Evolutionary conservation across 2,113 vertebrate species (phyloP).

Genomic region (Collichthys lucidus): DNA sequence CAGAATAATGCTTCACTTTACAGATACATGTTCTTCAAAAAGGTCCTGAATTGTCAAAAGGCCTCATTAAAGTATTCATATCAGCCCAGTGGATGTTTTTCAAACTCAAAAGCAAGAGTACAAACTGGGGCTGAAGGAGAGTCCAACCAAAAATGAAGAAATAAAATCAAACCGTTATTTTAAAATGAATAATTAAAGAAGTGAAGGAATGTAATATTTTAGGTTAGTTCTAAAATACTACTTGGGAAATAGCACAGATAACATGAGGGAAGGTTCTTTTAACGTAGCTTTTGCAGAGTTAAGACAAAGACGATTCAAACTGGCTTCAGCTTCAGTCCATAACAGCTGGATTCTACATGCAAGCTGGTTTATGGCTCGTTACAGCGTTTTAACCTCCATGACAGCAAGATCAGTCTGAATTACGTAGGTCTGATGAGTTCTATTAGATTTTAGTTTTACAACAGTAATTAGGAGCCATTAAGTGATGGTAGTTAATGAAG

Average conservation of each 20-base stretch:
- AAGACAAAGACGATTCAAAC: neutral
- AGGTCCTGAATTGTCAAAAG: neutral
- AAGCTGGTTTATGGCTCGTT: neutral
- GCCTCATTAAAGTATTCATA: neutral
- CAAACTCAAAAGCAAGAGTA: neutral
- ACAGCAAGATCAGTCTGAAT: conserved; percentile 2
- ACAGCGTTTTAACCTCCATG: neutral
- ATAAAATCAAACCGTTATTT: neutral
- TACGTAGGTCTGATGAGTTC: neutral
- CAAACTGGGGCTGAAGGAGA: neutral
- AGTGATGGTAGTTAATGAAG: conserved; percentile 31
- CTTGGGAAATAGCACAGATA: neutral
- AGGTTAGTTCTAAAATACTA: neutral
- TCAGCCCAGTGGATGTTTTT: neutral
- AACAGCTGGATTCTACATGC: neutral
- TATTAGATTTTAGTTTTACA: conserved; percentile 9
- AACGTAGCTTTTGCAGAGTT: neutral
- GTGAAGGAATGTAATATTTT: neutral
- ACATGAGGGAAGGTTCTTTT: too few relatives aligned
- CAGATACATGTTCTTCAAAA: neutral
- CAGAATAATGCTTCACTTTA: neutral
- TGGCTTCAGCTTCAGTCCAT: neutral
- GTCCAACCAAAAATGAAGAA: neutral
- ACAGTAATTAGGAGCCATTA: conserved; percentile 12
- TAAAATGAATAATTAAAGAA: neutral